These are phyloP conservation scores for Eulimnadia texana DNA, from an alignment of 1,140 invertebrate species.

Conservation along the genomic window DNA sequence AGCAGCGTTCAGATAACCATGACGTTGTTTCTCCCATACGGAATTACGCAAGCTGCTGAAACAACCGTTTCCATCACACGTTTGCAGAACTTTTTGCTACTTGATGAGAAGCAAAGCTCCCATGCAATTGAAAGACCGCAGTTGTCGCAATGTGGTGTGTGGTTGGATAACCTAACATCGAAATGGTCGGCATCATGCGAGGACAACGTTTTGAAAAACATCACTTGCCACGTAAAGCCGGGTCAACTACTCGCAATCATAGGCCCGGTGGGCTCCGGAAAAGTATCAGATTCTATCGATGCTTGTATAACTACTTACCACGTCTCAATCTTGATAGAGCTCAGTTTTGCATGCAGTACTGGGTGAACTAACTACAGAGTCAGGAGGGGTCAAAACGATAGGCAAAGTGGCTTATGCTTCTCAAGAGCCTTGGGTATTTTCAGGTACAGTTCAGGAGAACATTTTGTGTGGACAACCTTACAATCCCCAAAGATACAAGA, in stretches of 20 bases:
- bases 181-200: constrained; percentile 23
- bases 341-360: constrained; percentile 68
- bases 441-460: constrained; percentile 52
- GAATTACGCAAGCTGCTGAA: constrained; percentile 27
- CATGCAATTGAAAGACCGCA: constrained; percentile 28
- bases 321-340: constrained; percentile 31
- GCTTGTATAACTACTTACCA: constrained; percentile 27
- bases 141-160: constrained; percentile 23
- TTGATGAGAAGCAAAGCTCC: not conserved
- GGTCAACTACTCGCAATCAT: constrained; percentile 41
- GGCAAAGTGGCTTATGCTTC: constrained; percentile 73
- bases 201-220: constrained; percentile 21
- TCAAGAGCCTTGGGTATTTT: constrained; percentile 76
- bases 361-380: constrained; percentile 52
- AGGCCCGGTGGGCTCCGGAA: constrained; percentile 62
- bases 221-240: constrained; percentile 25
- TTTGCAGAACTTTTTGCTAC: constrained; percentile 24
- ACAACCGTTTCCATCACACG: constrained; percentile 26
- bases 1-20: constrained; percentile 31
- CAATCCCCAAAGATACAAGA: constrained; percentile 50
- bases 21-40: constrained; percentile 34
- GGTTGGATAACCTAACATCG: constrained; percentile 25
- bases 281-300: constrained; percentile 38
- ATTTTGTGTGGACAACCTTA: constrained; percentile 67
- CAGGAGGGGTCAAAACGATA: constrained; percentile 48